A percentile compares a stretch with the other conserved stretches of the same genome.
These are phyloP conservation scores for Ailurus styani DNA, from an alignment of 2,113 vertebrate species.

Conservation along the genomic window DNA sequence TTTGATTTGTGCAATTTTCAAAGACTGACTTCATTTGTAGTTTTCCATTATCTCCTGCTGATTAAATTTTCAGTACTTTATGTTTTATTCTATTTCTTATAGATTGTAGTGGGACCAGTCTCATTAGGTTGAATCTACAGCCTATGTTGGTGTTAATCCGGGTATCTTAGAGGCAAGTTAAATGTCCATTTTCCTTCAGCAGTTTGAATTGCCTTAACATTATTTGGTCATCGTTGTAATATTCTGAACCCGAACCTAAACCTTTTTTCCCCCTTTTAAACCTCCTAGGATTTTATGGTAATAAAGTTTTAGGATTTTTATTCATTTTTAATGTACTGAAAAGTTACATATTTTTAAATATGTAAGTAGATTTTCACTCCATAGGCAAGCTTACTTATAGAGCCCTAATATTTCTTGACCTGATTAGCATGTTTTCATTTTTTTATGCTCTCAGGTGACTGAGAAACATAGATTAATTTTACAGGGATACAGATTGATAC, in stretches of 20 bases:
- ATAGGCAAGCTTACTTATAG: neutral
- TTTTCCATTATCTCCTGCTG: neutral
- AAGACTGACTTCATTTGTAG: neutral
- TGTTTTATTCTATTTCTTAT: conserved; percentile 48
- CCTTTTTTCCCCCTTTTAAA: too few species aligned
- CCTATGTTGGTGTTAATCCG: conserved; percentile 53
- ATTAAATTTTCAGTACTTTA: conserved; percentile 45
- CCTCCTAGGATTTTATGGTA: conserved; percentile 6
- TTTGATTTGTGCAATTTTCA: conserved; percentile 45
- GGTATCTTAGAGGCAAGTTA: conserved; percentile 50
- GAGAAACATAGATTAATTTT: conserved; percentile 34
- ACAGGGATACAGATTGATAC: neutral
- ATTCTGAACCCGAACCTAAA: conserved; percentile 27
- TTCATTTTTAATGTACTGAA: conserved; percentile 19
- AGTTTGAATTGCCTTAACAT: conserved; percentile 32
- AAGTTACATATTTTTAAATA: conserved; percentile 31
- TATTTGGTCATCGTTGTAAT: neutral
- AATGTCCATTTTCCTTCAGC: conserved; percentile 9
- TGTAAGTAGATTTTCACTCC: neutral
- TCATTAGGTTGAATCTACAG: conserved; percentile 38
- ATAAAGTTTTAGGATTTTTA: neutral
- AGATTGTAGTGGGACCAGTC: conserved; percentile 43
- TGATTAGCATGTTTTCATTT: neutral
- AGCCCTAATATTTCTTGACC: conserved; percentile 12
- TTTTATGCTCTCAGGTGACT: neutral